Percentiles rank a stretch among this genome's conserved stretches.
Conservation (phyloP, 2,888 invertebrate species). For the Drosophila prolongata region DNA sequence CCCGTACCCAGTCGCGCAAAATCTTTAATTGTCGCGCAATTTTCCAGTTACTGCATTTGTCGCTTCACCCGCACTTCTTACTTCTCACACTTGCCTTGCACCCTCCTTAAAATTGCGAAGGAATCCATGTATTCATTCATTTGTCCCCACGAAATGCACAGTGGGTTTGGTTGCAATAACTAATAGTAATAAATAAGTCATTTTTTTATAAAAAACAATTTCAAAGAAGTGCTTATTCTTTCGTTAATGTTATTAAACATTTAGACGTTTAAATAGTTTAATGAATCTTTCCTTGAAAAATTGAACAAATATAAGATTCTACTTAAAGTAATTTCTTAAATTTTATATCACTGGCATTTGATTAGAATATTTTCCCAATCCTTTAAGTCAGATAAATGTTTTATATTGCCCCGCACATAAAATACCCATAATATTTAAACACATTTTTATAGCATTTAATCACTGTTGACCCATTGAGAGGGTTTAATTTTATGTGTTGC, state of each 20-base stretch:
- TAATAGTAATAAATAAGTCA: neutral
- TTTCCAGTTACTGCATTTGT: slow-evolving; percentile 80
- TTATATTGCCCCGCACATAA: neutral
- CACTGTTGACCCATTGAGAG: slow-evolving; percentile 1
- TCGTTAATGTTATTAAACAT: too few species aligned
- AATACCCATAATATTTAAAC: slow-evolving; percentile 5
- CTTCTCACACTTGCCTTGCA: slow-evolving; percentile 12
- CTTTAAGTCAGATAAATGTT: neutral
- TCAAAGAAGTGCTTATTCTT: too few species aligned
- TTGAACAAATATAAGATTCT: too few species aligned
- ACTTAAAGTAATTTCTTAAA: too few species aligned
- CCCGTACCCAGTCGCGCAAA: slow-evolving; percentile 53
- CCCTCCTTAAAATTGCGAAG: slow-evolving; percentile 55
- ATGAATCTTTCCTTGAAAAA: too few species aligned
- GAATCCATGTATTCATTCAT: slow-evolving; percentile 70
- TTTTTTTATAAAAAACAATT: neutral
- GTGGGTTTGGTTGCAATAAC: slow-evolving; percentile 21
- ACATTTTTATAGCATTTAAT: slow-evolving; percentile 19
- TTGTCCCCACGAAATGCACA: slow-evolving; percentile 51
- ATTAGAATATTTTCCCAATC: neutral
- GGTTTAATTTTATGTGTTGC: slow-evolving; percentile 28
- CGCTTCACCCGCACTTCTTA: slow-evolving; percentile 35
- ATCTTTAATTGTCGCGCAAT: slow-evolving; percentile 81
- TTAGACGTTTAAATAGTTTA: too few species aligned
- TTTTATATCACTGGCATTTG: too few species aligned